Conservation (phyloP, 2,888 invertebrate genomes). For the Tiphia femorata region DNA sequence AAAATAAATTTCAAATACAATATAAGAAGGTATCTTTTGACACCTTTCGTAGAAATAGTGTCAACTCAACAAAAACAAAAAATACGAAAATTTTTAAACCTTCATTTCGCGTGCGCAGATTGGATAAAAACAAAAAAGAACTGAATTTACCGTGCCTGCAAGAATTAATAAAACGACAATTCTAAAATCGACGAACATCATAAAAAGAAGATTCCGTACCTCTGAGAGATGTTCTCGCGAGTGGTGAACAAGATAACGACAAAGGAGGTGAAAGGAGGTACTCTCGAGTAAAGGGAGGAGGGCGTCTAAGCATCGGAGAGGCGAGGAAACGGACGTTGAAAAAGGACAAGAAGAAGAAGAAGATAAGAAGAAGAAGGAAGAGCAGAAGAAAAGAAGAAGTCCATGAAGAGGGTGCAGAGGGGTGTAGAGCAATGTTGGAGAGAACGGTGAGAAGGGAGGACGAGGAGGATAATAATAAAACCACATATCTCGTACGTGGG, state of each 20-base stretch:
- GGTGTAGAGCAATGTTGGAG: conserved; percentile 1
- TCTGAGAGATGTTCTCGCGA: conserved; percentile 18
- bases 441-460: conserved; percentile 30
- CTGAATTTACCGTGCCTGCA: too few species aligned
- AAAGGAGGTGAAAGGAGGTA: conserved; percentile 16
- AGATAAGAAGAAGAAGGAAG: conserved; percentile 1
- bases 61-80: too few species aligned
- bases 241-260: conserved; percentile 14
- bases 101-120: too few species aligned
- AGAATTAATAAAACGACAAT: too few species aligned
- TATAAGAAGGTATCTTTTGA: too few species aligned
- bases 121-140: too few species aligned
- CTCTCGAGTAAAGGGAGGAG: conserved; percentile 11
- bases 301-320: neutral
- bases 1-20: too few species aligned
- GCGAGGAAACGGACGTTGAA: neutral
- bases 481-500: conserved; percentile 67
- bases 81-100: too few species aligned
- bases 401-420: neutral
- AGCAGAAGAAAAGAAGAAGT: conserved; percentile 3
- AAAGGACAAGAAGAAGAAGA: neutral
- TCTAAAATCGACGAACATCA: too few species aligned
- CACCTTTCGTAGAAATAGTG: too few species aligned
- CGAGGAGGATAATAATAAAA: conserved; percentile 63
- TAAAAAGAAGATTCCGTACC: too few species aligned